Evolutionary conservation across 2,797 vertebrate genomes (phyloP), one percentile per base, ranked within the genome.

Genomic region (Bucorvus abyssinicus): DNA sequence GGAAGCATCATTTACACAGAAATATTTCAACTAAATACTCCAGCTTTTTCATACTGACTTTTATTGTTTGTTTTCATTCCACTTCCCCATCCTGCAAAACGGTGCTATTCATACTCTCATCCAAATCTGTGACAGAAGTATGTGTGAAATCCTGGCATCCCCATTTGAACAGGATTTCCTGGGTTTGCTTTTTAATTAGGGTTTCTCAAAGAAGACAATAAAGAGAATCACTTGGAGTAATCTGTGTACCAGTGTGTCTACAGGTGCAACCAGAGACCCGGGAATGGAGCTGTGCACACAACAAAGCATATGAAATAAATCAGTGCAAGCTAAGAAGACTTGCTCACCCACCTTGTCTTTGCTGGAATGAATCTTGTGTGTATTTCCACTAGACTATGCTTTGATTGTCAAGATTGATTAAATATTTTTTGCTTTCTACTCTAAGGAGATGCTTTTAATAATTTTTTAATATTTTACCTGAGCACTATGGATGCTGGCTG

Each of bases 361-460:
- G 26, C 59, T 92, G 61, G 86, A 94, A 67, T 83, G 57, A 91
- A 95, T 91, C 2, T 40, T 69, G 32, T 81, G 59, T 78, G 17
- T 89, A 60, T 81, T 96, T 97, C 84, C 68, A 94, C 74, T 95
- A 88, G 84, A 93, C 92, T 57, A 87, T 86, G 38, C 42, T 95
- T 81, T 92, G 80, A 93, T 94, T 97, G 75, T 92, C 95, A 91
- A 16, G 38, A 75, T 2, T 87, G 90, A 95, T 96, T 94, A 95
- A 91, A 64, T 83, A 76, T 73, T 95, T 95, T 93, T 79, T 94
- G 29, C 77, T 97, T 95, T 96, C 88, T 93, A 81, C 73, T 97
- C 60, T 47, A 75, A 81, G 87, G 77, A 96, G 95, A 89, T 90
- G 73, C 70, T 97, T 97, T 97, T 69, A 96, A 91, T 94, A 96